Conservation (phyloP, 2,888 invertebrate genomes). For the Apotomis betuletana region DNA sequence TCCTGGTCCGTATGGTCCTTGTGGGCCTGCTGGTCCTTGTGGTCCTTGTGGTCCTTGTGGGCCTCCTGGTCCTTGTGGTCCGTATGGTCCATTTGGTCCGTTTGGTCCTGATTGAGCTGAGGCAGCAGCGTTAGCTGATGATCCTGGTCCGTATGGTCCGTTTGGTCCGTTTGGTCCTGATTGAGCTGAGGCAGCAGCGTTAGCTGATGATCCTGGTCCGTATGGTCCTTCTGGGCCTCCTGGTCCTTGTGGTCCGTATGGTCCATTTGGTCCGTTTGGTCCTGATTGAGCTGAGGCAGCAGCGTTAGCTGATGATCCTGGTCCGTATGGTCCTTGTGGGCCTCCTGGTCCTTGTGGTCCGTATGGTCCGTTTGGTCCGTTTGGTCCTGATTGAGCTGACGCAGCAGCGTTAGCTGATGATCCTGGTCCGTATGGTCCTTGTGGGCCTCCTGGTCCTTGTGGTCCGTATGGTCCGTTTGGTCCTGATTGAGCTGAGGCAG, state of each 20-base stretch:
- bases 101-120: conserved; percentile 41
- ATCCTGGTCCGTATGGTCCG: conserved; percentile 17
- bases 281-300: too few relatives aligned
- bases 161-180: neutral
- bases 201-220: neutral
- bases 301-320: too few relatives aligned
- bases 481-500: too few relatives aligned
- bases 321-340: too few relatives aligned
- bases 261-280: too few relatives aligned
- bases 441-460: conserved; percentile 8
- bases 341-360: conserved; percentile 14
- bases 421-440: conserved; percentile 15
- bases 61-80: neutral
- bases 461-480: neutral
- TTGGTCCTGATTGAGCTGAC: neutral
- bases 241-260: too few relatives aligned
- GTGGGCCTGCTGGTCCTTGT: neutral
- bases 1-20: neutral
- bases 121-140: conserved; percentile 20
- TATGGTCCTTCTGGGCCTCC: conserved; percentile 25
- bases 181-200: neutral
- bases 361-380: conserved; percentile 6
- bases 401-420: conserved; percentile 17
- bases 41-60: neutral
- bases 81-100: conserved; percentile 24